Evolutionary conservation across 2,113 vertebrate genomes (phyloP).

Genomic region (Trochalopteron elliotii): DNA sequence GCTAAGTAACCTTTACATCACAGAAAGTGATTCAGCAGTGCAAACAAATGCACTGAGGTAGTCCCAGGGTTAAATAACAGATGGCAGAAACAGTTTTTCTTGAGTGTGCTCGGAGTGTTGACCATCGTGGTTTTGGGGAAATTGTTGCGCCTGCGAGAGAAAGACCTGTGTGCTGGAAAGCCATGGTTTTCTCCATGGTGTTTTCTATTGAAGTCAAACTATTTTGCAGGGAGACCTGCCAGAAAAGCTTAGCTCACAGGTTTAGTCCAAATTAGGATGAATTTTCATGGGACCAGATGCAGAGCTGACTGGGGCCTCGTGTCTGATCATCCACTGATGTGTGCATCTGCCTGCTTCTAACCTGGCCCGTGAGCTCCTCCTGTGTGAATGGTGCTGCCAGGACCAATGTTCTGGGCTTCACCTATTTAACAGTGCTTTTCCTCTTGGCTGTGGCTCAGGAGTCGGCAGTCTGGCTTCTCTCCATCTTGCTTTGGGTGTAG

Average conservation of each 20-base stretch:
- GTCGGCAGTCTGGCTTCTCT: constrained; percentile 40
- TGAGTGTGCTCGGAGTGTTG: background rate
- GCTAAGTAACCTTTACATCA: background rate
- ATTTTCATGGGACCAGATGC: background rate
- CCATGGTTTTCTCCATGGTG: constrained; percentile 32
- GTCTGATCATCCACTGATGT: background rate
- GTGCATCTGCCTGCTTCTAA: background rate
- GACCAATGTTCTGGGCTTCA: background rate
- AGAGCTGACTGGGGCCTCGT: background rate
- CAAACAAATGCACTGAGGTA: background rate
- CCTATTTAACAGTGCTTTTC: constrained; percentile 26
- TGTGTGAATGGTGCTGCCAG: background rate
- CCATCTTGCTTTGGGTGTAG: constrained; percentile 50
- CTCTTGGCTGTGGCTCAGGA: constrained; percentile 29
- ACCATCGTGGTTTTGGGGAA: background rate
- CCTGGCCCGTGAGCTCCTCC: background rate
- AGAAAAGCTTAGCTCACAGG: background rate
- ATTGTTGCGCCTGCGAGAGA: background rate
- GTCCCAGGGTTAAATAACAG: background rate
- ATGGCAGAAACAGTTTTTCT: background rate
- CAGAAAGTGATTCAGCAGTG: background rate
- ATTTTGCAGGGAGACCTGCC: constrained; percentile 37
- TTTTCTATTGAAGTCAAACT: constrained; percentile 55
- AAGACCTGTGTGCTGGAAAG: background rate
- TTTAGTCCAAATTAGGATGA: background rate